Percentiles rank a stretch among this genome's conserved stretches.
Conservation (phyloP, 1,140 invertebrate genomes). For the Caenorhabditis inopinata region DNA sequence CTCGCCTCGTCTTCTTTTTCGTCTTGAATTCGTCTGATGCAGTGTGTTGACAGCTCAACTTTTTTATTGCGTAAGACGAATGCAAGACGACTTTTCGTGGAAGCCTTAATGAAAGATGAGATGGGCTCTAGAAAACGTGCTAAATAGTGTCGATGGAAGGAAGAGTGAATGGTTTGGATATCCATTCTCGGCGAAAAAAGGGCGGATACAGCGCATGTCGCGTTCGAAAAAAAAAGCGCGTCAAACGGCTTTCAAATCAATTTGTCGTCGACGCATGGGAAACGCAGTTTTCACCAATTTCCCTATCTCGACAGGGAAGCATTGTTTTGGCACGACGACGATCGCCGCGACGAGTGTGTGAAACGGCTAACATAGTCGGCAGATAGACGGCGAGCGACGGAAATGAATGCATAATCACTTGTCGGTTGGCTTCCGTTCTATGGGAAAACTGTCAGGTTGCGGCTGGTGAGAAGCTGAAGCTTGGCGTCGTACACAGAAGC, state of each 20-base stretch:
- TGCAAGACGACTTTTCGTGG: too few species aligned
- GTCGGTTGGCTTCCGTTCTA: not conserved
- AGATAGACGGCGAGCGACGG: not conserved
- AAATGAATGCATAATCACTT: not conserved
- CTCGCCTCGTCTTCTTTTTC: too few species aligned
- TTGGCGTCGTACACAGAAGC: too few species aligned
- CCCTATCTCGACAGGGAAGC: not conserved
- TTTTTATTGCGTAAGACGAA: too few species aligned
- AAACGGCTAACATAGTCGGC: not conserved
- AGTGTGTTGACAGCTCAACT: too few species aligned
- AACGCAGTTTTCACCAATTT: conserved; percentile 22
- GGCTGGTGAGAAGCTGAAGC: too few species aligned
- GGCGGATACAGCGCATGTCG: not conserved
- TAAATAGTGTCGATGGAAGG: too few species aligned
- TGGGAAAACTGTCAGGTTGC: not conserved
- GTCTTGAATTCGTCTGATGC: too few species aligned
- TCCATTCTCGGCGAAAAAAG: not conserved
- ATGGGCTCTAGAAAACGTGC: too few species aligned
- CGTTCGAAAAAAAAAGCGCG: not conserved
- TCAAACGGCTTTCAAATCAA: conserved; percentile 27
- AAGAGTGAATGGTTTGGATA: too few species aligned
- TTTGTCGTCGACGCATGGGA: conserved; percentile 13
- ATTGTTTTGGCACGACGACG: not conserved
- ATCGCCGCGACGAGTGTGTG: not conserved
- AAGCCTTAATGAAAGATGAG: too few species aligned